Evolutionary conservation across 2,888 invertebrate species (phyloP).

Genomic region (Aelia acuminata): DNA sequence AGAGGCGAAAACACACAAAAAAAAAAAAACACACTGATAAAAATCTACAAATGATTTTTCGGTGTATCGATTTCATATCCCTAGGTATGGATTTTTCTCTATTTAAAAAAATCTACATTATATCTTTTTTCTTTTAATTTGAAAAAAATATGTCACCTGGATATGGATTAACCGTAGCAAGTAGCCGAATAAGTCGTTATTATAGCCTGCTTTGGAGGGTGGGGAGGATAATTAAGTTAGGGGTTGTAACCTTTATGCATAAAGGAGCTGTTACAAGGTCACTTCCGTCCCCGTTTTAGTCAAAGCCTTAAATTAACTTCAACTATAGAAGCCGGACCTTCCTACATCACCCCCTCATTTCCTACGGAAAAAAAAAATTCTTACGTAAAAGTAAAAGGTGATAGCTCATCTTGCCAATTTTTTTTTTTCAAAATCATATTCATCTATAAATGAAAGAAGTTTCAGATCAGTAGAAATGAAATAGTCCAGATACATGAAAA

Average conservation of each 20-base stretch:
- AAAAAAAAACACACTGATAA: too few species aligned
- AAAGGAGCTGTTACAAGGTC: background rate
- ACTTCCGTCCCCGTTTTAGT: background rate
- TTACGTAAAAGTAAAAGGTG: background rate
- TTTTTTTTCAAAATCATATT: background rate
- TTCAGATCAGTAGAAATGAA: too few species aligned
- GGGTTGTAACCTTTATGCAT: conserved; percentile 27
- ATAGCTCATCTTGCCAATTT: background rate
- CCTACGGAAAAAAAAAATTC: background rate
- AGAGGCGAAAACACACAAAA: too few species aligned
- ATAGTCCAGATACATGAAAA: too few species aligned
- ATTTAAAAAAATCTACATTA: too few species aligned
- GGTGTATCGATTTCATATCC: too few species aligned
- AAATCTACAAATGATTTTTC: too few species aligned
- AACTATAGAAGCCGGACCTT: background rate
- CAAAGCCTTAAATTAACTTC: conserved; percentile 8
- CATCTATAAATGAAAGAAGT: too few species aligned
- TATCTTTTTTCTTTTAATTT: background rate
- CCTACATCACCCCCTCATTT: background rate
- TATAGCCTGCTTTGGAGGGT: background rate
- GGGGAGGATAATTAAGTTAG: background rate
- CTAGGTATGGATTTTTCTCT: too few species aligned
- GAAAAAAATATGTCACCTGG: background rate
- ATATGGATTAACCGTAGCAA: background rate
- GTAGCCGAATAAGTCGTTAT: background rate